Base-by-base conservation (phyloP, 2,797 vertebrate genomes). In the Corythornis leucogaster region DNA sequence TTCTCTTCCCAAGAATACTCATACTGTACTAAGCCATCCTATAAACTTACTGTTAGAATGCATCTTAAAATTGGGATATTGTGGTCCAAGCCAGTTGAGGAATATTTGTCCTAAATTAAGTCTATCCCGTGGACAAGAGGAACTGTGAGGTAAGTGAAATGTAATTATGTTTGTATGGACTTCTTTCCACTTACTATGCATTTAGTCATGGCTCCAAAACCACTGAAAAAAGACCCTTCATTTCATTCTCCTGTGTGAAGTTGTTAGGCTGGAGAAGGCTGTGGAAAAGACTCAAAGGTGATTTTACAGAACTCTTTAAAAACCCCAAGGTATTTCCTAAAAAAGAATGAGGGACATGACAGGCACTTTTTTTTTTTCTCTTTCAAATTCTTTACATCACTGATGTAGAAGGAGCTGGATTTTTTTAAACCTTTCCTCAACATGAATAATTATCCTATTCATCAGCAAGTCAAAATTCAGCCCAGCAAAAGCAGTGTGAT, bases 361-460 rank as follows among this genome's bases (percentile, higher is more conserved):
- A 62, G 57, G 48, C 11, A 33, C 33, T 33, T 33, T 33, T 33
- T 33, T 70, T 35, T 11, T 69, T 8, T 43, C n/a, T 66, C 24
- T 69, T 48, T 73, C 40, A 35, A 43, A 59, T 64, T 57, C 11
- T 67, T 84, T 16, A 3, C 31, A 38, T 16, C 30, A 16, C 17
- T 28, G 30, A 33, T 3, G 5, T 5, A 43, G 8, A 15, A 62
- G 20, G 6, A 62, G 3, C 1, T 40, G 12, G 8, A 35, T 0
- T 15, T 53, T 24, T 78, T 18, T 4, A 21, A 40, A 22, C 1
- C 2, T 17, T 82, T 80, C 22, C 35, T 73, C 66, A 80, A 58
- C 31, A 42, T 24, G 70, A 85, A 67, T 28, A 33, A 13, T 18
- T 43, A 63, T 13, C 12, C 12, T 67, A 13, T 6, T 76, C 46